phyloP scores from a whole-genome alignment of 2,113 vertebrate genomes.

The Elephas maximus region DNA sequence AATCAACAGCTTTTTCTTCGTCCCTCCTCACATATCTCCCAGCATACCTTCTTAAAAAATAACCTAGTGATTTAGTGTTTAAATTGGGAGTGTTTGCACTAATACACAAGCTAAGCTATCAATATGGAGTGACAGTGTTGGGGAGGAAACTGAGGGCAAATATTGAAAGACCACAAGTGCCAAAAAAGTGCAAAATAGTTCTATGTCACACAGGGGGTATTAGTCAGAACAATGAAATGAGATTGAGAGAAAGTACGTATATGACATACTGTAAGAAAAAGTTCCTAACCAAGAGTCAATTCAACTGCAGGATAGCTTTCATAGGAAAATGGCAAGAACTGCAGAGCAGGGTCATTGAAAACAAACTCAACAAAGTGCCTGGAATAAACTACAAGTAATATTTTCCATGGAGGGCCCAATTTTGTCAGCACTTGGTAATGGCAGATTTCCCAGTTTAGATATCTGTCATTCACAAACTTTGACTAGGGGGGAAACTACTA shows the following conservation, averaged over 20 bases:
- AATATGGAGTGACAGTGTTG: background rate
- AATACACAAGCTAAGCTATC: slow-evolving; percentile 55
- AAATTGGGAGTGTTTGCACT: slow-evolving; percentile 46
- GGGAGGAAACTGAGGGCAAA: background rate
- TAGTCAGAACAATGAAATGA: slow-evolving; percentile 51
- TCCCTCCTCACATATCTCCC: background rate
- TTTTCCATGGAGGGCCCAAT: background rate
- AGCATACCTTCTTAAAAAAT: slow-evolving; percentile 70
- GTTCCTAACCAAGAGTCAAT: background rate
- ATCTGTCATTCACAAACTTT: slow-evolving; percentile 49
- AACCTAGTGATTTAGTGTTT: slow-evolving; percentile 69
- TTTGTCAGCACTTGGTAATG: background rate
- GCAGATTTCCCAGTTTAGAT: slow-evolving; percentile 16
- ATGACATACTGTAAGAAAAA: slow-evolving; percentile 14
- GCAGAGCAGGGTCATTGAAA: background rate
- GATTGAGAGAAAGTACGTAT: slow-evolving; percentile 43
- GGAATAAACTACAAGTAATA: background rate
- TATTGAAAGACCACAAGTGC: background rate
- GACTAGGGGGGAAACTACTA: background rate
- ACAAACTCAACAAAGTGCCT: background rate
- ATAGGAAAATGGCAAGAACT: background rate
- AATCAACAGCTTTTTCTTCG: background rate
- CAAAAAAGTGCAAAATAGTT: slow-evolving; percentile 26
- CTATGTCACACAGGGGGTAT: slow-evolving; percentile 1
- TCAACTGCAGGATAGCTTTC: background rate